A percentile compares a stretch with the other conserved stretches of the same genome.
Evolutionary conservation across 64 coral and sea anemone genomes (phyloP).

Genomic region (Porites lutea): DNA sequence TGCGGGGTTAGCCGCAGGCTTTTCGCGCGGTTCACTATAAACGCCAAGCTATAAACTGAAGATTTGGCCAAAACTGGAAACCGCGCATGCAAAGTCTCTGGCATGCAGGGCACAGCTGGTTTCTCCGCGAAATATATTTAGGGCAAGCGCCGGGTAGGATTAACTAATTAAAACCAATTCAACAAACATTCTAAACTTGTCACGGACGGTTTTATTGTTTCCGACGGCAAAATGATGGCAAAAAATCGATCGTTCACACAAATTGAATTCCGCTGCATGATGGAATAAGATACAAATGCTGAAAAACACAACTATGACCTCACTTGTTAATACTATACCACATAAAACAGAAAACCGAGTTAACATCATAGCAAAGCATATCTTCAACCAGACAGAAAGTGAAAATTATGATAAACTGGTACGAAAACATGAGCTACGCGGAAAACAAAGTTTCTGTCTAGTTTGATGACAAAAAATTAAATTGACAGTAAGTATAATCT

Average conservation of each 20-base stretch:
- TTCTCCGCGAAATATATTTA: too few relatives aligned
- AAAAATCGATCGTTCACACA: conserved; percentile 57
- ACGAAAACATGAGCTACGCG: conserved; percentile 3
- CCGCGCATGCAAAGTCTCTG: too few relatives aligned
- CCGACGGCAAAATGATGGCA: conserved; percentile 54
- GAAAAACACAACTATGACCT: conserved; percentile 56
- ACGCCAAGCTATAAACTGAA: too few relatives aligned
- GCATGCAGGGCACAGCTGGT: too few relatives aligned
- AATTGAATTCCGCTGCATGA: conserved; percentile 51
- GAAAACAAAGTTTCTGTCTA: conserved; percentile 4
- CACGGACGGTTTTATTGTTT: conserved; percentile 49
- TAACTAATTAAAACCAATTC: too few relatives aligned
- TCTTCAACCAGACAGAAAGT: conserved; percentile 26
- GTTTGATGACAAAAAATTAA: conserved; percentile 30
- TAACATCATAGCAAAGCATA: neutral
- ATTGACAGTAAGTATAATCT: neutral
- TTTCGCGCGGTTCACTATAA: too few relatives aligned
- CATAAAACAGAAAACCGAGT: conserved; percentile 29
- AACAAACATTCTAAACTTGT: neutral
- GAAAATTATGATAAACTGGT: neutral
- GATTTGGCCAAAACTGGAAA: too few relatives aligned
- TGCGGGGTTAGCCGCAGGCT: too few relatives aligned
- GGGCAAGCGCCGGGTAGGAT: too few relatives aligned
- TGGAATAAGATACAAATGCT: conserved; percentile 43
- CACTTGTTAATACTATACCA: conserved; percentile 17